Conservation (phyloP, 2,113 vertebrate species). For the Paracanthobrama guichenoti region DNA sequence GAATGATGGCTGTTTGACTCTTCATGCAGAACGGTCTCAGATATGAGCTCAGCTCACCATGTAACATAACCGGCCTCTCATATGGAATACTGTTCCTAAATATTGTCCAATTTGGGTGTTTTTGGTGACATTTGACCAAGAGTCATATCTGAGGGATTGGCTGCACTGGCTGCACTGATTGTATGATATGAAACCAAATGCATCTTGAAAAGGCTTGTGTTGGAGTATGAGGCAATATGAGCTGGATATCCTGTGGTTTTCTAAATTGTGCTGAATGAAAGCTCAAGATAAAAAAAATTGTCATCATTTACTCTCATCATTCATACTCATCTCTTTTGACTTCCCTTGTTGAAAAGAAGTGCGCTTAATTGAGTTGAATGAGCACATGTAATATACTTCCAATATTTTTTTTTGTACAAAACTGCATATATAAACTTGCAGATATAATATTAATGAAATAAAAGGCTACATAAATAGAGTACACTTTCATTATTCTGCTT, state of each 20-base stretch:
- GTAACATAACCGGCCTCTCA: neutral
- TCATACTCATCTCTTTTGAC: neutral
- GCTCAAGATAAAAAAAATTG: too few relatives aligned
- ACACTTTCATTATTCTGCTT: too few relatives aligned
- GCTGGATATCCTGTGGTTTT: slow-evolving; percentile 18
- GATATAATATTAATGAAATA: too few relatives aligned
- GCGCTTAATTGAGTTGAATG: neutral
- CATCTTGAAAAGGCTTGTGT: slow-evolving; percentile 44
- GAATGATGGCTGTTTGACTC: slow-evolving; percentile 24
- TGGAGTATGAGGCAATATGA: slow-evolving; percentile 1
- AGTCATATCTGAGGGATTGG: slow-evolving; percentile 38
- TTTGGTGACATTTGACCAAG: slow-evolving; percentile 17
- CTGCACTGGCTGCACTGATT: slow-evolving; percentile 40
- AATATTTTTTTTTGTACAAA: too few relatives aligned
- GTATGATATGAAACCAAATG: slow-evolving; percentile 24
- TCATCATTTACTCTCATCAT: neutral
- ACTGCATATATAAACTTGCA: too few relatives aligned
- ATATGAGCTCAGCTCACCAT: slow-evolving; percentile 46
- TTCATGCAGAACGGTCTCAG: slow-evolving; percentile 22
- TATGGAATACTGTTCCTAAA: neutral
- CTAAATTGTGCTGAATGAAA: neutral
- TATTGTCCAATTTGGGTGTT: neutral
- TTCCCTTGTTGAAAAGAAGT: neutral
- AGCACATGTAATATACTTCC: neutral
- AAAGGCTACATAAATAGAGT: too few relatives aligned